Percentiles rank a stretch among this genome's conserved stretches.
phyloP scores from a whole-genome alignment of 1,140 invertebrate species.

The Artemia franciscana region DNA sequence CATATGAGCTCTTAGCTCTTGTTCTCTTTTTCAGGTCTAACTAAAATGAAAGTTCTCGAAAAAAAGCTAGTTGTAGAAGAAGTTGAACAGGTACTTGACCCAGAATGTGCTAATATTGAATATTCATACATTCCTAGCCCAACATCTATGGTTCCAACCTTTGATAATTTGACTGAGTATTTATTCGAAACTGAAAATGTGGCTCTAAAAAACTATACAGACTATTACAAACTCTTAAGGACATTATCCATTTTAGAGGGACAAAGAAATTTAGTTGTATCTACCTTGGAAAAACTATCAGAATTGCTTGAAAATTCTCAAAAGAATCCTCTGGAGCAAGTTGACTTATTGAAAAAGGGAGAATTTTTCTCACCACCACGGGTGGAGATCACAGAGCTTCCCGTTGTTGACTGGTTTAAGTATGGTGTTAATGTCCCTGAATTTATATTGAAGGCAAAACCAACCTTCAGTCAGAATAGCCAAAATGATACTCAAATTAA shows the following conservation, averaged over 20 bases:
- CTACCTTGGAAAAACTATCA: constrained; percentile 46
- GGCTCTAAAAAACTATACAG: constrained; percentile 55
- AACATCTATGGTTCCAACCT: background rate
- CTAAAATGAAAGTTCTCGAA: too few relatives aligned
- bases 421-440: constrained; percentile 33
- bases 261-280: constrained; percentile 38
- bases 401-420: constrained; percentile 47
- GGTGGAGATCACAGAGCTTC: constrained; percentile 26
- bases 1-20: too few relatives aligned
- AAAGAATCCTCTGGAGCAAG: constrained; percentile 42
- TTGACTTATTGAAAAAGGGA: constrained; percentile 41
- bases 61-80: too few relatives aligned
- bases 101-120: background rate
- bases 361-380: constrained; percentile 17
- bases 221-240: constrained; percentile 52
- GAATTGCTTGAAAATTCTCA: constrained; percentile 36
- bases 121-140: background rate
- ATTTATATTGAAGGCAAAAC: background rate
- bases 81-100: background rate
- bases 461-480: background rate
- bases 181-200: constrained; percentile 74
- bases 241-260: constrained; percentile 43
- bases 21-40: too few relatives aligned
- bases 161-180: constrained; percentile 27
- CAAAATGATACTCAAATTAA: background rate